These are phyloP conservation scores for Andrena marginata DNA, from an alignment of 2,888 invertebrate genomes.

Conservation along the genomic window DNA sequence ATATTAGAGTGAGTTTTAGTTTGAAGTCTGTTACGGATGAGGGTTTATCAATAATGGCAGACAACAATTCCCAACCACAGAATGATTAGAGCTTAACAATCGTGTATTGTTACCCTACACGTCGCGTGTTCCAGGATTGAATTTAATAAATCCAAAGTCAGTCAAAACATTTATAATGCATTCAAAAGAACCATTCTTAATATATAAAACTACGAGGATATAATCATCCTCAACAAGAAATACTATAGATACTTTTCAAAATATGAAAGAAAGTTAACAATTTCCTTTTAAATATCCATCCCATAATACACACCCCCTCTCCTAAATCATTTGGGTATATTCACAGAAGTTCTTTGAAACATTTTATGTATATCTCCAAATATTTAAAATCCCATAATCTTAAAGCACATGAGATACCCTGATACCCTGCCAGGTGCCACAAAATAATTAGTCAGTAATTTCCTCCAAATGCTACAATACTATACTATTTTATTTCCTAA, in stretches of 20 bases:
- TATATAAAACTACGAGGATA: not conserved
- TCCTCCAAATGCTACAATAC: not conserved
- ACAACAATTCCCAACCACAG: too few species aligned
- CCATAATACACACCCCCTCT: not conserved
- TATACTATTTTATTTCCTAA: not conserved
- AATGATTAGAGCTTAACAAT: not conserved
- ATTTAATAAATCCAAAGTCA: not conserved
- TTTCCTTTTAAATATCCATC: not conserved
- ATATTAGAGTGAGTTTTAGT: too few species aligned
- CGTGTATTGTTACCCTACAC: not conserved
- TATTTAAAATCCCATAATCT: not conserved
- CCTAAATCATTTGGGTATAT: too few species aligned
- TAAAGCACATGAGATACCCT: not conserved
- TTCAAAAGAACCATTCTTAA: not conserved
- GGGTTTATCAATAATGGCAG: too few species aligned
- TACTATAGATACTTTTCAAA: not conserved
- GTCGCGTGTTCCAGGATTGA: constrained; percentile 1
- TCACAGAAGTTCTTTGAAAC: too few species aligned
- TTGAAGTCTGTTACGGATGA: too few species aligned
- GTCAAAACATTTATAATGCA: not conserved
- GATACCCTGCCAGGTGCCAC: too few species aligned
- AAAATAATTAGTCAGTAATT: not conserved
- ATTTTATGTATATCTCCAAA: not conserved
- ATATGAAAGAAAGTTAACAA: not conserved
- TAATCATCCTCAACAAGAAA: not conserved